Conservation (phyloP, 2,113 vertebrate genomes). For the Chrysemys picta region DNA sequence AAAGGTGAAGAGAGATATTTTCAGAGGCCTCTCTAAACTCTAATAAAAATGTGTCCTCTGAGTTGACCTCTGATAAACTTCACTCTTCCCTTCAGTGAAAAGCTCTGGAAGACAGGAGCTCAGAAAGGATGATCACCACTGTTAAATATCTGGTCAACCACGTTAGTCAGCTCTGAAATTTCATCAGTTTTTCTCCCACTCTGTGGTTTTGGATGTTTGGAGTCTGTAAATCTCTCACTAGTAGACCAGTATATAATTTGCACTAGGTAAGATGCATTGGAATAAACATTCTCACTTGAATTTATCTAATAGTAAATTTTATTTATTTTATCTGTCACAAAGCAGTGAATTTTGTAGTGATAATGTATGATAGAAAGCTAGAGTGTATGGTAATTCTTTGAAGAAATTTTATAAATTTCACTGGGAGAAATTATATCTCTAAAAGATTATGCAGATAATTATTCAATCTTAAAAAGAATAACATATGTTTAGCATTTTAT, state of each 20-base stretch:
- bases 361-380: neutral
- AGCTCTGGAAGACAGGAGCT: neutral
- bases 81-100: conserved; percentile 17
- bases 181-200: neutral
- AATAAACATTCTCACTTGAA: neutral
- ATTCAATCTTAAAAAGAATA: neutral
- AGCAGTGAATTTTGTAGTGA: neutral
- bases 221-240: conserved; percentile 9
- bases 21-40: conserved; percentile 54
- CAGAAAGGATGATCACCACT: neutral
- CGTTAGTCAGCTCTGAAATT: conserved; percentile 11
- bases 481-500: neutral
- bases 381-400: neutral
- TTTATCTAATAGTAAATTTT: neutral
- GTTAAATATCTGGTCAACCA: conserved; percentile 35
- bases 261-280: neutral
- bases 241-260: neutral
- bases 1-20: conserved; percentile 63
- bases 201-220: conserved; percentile 40
- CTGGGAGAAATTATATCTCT: neutral
- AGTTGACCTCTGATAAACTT: conserved; percentile 55
- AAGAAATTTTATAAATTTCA: neutral
- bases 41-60: conserved; percentile 59
- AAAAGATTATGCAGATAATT: neutral
- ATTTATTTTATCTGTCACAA: neutral